phyloP scores from a whole-genome alignment of 2,113 vertebrate species.

The Chionomys nivalis region DNA sequence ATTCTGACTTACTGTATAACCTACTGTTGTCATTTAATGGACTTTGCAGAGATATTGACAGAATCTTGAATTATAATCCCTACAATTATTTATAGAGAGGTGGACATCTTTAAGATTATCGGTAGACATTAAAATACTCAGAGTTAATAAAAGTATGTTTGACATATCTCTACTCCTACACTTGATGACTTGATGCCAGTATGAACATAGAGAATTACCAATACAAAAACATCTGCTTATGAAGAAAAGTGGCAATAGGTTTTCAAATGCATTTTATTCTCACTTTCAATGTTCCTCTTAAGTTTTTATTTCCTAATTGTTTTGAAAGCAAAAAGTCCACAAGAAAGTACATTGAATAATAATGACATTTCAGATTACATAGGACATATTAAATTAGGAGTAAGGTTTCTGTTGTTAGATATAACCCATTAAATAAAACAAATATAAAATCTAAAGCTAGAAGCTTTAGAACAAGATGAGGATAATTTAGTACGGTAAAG shows the following conservation, averaged over 20 bases:
- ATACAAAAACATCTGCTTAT: slow-evolving; percentile 8
- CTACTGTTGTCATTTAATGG: slow-evolving; percentile 44
- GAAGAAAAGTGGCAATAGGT: neutral
- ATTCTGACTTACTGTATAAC: slow-evolving; percentile 40
- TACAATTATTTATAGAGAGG: slow-evolving; percentile 36
- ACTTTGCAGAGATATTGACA: slow-evolving; percentile 45
- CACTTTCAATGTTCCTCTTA: neutral
- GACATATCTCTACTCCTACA: neutral
- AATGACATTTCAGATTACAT: slow-evolving; percentile 5
- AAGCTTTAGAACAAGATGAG: neutral
- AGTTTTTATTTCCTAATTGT: slow-evolving; percentile 18
- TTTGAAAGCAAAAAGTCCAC: neutral
- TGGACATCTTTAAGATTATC: slow-evolving; percentile 35
- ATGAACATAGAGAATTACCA: neutral
- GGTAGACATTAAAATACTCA: slow-evolving; percentile 11
- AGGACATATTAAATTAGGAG: neutral
- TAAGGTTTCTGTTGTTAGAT: neutral
- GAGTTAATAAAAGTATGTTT: slow-evolving; percentile 27
- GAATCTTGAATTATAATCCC: slow-evolving; percentile 55
- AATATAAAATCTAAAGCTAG: neutral
- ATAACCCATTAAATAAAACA: neutral
- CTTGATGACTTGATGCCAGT: neutral
- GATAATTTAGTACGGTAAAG: neutral
- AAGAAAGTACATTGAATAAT: neutral
- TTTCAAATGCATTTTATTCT: neutral